phyloP scores from a whole-genome alignment of 2,113 vertebrate genomes.

The Pholis gunnellus region DNA sequence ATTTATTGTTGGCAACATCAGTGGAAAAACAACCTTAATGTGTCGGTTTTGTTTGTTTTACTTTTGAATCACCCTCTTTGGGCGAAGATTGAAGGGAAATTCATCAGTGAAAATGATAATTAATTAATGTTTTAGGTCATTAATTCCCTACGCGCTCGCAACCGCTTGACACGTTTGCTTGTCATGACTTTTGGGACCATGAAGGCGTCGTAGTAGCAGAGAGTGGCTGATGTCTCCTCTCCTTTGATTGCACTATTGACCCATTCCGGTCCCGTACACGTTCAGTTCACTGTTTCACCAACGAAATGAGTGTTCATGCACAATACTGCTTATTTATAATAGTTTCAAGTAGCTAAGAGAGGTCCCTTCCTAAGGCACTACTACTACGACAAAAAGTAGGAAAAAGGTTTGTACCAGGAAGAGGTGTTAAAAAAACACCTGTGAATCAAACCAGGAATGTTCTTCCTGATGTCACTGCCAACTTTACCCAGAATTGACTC shows the following conservation, averaged over 20 bases:
- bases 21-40: background rate
- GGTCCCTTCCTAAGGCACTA: background rate
- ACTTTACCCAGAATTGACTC: background rate
- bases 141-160: too few species aligned
- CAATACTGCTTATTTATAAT: background rate
- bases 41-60: background rate
- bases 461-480: too few species aligned
- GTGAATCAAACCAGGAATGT: background rate
- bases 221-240: too few species aligned
- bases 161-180: too few species aligned
- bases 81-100: background rate
- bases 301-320: too few species aligned
- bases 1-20: conserved; percentile 6
- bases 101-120: background rate
- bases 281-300: too few species aligned
- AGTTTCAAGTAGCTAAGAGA: background rate
- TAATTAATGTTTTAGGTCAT: background rate
- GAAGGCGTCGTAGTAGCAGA: too few species aligned
- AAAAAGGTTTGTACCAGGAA: background rate
- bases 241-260: too few species aligned
- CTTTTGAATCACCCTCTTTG: background rate
- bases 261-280: too few species aligned
- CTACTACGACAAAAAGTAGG: background rate
- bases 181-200: too few species aligned
- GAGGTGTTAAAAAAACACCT: background rate